Evolutionary conservation across 2,888 invertebrate species (phyloP).

Genomic region (Hypomecis atomaria): DNA sequence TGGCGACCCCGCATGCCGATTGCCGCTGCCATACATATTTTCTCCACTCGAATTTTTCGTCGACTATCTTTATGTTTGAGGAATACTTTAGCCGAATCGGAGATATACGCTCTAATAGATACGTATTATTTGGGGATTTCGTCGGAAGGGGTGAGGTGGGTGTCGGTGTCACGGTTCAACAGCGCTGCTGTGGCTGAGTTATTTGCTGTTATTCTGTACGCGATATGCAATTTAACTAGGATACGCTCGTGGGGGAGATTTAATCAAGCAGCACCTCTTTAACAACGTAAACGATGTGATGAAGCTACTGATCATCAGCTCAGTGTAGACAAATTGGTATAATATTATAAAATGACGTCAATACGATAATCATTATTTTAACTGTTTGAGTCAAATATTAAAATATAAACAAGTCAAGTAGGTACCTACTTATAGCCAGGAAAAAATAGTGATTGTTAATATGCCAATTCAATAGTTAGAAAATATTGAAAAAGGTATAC

Average conservation of each 20-base stretch:
- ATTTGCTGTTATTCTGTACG: conserved; percentile 62
- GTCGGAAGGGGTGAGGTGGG: conserved; percentile 62
- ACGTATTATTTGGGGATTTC: conserved; percentile 80
- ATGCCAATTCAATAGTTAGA: too few species aligned
- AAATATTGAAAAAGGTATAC: too few species aligned
- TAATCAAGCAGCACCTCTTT: conserved; percentile 38
- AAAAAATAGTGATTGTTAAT: too few species aligned
- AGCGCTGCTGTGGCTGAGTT: conserved; percentile 57
- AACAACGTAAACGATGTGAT: conserved; percentile 13
- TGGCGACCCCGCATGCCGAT: conserved; percentile 72
- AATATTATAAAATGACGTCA: too few species aligned
- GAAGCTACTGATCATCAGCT: background rate
- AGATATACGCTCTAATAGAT: conserved; percentile 82
- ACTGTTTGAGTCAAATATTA: too few species aligned
- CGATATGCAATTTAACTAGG: conserved; percentile 62
- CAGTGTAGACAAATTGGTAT: too few species aligned
- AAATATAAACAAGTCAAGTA: too few species aligned
- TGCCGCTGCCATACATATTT: conserved; percentile 80
- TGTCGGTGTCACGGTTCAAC: conserved; percentile 61
- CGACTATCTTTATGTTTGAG: conserved; percentile 83
- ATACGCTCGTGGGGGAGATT: conserved; percentile 38
- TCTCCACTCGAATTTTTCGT: conserved; percentile 83
- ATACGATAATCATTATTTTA: too few species aligned
- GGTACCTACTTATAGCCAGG: too few species aligned
- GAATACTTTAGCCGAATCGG: conserved; percentile 82